Evolutionary conservation across 2,888 invertebrate genomes (phyloP).

Genomic region (Myopa testacea): DNA sequence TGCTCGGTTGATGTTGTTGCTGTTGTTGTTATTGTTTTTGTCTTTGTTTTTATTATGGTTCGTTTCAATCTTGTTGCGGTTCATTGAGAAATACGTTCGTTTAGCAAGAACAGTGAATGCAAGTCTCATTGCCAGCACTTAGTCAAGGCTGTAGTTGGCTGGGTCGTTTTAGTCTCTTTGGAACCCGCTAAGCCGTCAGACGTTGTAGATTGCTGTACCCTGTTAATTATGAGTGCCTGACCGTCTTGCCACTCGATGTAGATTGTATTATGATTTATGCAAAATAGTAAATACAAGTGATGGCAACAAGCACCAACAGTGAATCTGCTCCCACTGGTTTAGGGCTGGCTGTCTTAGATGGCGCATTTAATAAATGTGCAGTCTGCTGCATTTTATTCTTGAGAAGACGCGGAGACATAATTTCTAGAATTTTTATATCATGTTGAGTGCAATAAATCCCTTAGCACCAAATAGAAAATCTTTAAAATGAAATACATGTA

Average conservation of each 20-base stretch:
- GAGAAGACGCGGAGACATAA: conserved; percentile 13
- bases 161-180: conserved; percentile 6
- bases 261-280: conserved; percentile 69
- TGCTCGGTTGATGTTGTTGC: conserved; percentile 44
- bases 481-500: too few relatives aligned
- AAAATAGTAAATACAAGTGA: conserved; percentile 66
- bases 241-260: conserved; percentile 67
- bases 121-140: conserved; percentile 50
- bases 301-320: conserved; percentile 60
- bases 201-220: conserved; percentile 59
- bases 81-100: conserved; percentile 56
- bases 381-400: conserved; percentile 26
- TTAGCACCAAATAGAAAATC: background rate
- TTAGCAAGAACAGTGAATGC: conserved; percentile 48
- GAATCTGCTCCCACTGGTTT: background rate
- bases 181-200: conserved; percentile 30
- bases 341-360: conserved; percentile 12
- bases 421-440: conserved; percentile 1
- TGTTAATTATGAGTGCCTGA: conserved; percentile 69
- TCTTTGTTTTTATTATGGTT: conserved; percentile 34
- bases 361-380: conserved; percentile 29
- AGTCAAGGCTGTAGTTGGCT: conserved; percentile 22
- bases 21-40: conserved; percentile 40
- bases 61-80: conserved; percentile 50
- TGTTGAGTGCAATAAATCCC: conserved; percentile 22